Conservation (phyloP, 1,140 invertebrate species). For the Drosophila tropicalis region DNA sequence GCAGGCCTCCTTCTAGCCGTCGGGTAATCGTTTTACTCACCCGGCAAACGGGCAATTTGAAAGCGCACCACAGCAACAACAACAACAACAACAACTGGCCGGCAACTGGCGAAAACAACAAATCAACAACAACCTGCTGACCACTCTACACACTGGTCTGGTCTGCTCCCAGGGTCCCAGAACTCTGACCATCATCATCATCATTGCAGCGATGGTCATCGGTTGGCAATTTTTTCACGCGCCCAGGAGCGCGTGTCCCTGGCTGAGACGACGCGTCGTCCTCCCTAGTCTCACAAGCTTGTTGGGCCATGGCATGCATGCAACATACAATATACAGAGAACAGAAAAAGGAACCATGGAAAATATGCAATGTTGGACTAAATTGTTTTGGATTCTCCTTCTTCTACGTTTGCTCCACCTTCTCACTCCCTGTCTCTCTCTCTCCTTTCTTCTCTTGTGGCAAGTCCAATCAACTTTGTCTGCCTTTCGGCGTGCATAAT, state of each 20-base stretch:
- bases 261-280: slow-evolving; percentile 15
- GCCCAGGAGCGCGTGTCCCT: slow-evolving; percentile 62
- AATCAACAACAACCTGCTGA: slow-evolving; percentile 74
- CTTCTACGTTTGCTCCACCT: background rate
- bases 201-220: slow-evolving; percentile 43
- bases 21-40: slow-evolving; percentile 81
- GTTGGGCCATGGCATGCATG: slow-evolving; percentile 17
- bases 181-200: slow-evolving; percentile 29
- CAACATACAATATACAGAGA: background rate
- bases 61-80: slow-evolving; percentile 55
- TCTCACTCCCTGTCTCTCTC: background rate
- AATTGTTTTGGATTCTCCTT: slow-evolving; percentile 39
- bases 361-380: slow-evolving; percentile 57
- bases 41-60: slow-evolving; percentile 72
- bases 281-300: background rate
- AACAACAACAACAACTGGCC: slow-evolving; percentile 35
- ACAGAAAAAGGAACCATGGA: slow-evolving; percentile 30
- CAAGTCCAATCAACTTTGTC: slow-evolving; percentile 67
- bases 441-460: background rate
- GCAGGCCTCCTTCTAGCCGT: slow-evolving; percentile 70
- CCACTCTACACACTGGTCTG: slow-evolving; percentile 28
- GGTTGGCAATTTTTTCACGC: slow-evolving; percentile 53
- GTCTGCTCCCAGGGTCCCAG: slow-evolving; percentile 20
- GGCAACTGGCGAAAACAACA: slow-evolving; percentile 64
- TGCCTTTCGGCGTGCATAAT: slow-evolving; percentile 68